These are phyloP conservation scores for Coluber constrictor DNA, from an alignment of 2,797 vertebrate genomes.

Conservation along the genomic window DNA sequence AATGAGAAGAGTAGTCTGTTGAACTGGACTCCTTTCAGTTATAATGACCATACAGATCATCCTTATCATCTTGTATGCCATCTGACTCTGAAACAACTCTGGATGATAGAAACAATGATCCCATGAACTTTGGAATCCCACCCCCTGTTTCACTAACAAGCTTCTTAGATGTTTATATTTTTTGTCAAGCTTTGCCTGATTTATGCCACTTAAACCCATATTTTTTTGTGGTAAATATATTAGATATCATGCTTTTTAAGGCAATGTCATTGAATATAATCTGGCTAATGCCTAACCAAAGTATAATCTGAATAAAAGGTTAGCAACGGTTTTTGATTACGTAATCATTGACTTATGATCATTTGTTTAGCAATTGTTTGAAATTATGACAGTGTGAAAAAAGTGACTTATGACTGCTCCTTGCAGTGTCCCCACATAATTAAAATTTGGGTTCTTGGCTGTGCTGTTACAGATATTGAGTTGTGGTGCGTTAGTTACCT, in stretches of 20 bases:
- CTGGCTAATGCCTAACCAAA: not conserved
- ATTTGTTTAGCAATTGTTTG: not conserved
- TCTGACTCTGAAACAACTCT: not conserved
- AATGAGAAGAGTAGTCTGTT: not conserved
- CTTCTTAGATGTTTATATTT: not conserved
- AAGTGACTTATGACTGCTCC: not conserved
- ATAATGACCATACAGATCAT: not conserved
- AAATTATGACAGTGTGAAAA: not conserved
- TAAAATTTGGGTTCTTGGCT: not conserved
- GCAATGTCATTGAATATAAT: not conserved
- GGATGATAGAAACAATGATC: not conserved
- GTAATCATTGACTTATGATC: not conserved
- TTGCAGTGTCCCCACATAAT: not conserved
- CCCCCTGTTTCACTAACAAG: not conserved
- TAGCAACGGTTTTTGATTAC: not conserved
- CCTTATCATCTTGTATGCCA: not conserved
- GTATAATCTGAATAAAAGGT: not conserved
- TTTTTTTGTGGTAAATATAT: not conserved
- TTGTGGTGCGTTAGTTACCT: too few relatives aligned
- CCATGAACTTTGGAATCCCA: not conserved
- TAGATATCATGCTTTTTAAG: not conserved
- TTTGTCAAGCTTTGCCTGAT: not conserved
- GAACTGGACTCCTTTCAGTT: not conserved
- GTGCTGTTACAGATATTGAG: too few relatives aligned
- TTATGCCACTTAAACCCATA: not conserved